Evolutionary conservation across 2,797 vertebrate species (phyloP), one percentile per base, ranked within the genome.

Genomic region (Neopelma chrysocephalum): DNA sequence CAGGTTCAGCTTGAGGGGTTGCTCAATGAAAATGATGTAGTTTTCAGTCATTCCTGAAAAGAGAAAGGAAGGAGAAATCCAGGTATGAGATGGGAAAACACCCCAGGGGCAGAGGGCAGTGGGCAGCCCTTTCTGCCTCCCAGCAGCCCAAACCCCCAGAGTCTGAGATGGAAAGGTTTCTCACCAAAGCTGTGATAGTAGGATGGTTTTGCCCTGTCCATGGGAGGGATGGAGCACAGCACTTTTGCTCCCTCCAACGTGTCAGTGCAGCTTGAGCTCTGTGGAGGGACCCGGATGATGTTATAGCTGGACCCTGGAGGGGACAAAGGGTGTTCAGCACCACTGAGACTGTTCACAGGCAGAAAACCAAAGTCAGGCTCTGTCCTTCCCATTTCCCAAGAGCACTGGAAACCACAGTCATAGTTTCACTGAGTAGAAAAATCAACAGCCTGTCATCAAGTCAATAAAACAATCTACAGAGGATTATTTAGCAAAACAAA

Each of bases 161-260:
- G 32, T n/a, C 0, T 36, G 87, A 73, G 81, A 11, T 5, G 64
- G 51, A 4, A 5, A n/a, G 15, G 8, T 10, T 51, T 23, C 98
- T 98, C 81, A 99, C 99, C 99, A 84, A 99, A 99, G 97, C 99
- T 99, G 97, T 99, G 99, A 89, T 99, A 99, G 96, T 99, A 99
- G 62, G 99, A 99, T 11, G 99, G 99, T 77, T 97, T 99, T 92
- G 96, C 95, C 86, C 93, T 98, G 64, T 99, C 97, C 65, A 29
- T 19, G 50, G 99, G 97, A 50, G 97, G 94, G 91, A 99, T 99
- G 20, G 98, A 98, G 94, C 99, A 99, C 88, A 99, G 87, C 75
- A 99, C 98, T 36, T 96, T 96, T 11, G 98, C 98, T 81, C 99
- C 99, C 85, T 99, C 98, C 93, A 99, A 93, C 0, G 97, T 98